Conservation (phyloP, 1,140 invertebrate species). For the Lutraria rhynchaena region DNA sequence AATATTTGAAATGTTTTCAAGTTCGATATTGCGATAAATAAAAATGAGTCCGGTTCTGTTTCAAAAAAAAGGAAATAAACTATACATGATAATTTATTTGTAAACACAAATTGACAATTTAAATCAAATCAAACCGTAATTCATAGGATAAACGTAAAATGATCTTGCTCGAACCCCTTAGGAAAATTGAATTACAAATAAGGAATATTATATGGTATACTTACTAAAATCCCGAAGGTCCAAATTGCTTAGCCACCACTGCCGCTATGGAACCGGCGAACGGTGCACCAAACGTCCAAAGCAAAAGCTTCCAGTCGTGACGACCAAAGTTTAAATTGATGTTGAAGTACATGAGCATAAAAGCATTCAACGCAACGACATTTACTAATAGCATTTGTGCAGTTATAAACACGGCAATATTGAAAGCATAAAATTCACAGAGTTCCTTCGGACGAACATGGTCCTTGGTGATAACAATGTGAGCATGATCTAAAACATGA, state of each 20-base stretch:
- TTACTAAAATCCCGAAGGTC: slow-evolving; percentile 63
- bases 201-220: neutral
- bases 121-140: no score
- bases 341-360: slow-evolving; percentile 58
- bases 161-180: neutral
- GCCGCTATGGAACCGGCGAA: slow-evolving; percentile 44
- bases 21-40: no score
- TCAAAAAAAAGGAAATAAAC: neutral
- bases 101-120: no score
- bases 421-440: slow-evolving; percentile 58
- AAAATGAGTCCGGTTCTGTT: neutral
- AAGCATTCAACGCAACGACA: slow-evolving; percentile 61
- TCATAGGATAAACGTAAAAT: neutral
- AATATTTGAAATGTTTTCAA: no score
- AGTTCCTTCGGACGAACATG: slow-evolving; percentile 51
- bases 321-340: slow-evolving; percentile 55
- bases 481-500: slow-evolving; percentile 54
- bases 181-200: neutral
- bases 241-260: slow-evolving; percentile 29
- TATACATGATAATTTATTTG: no score
- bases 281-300: slow-evolving; percentile 57
- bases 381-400: slow-evolving; percentile 60
- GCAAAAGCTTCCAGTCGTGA: slow-evolving; percentile 54
- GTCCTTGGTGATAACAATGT: slow-evolving; percentile 55
- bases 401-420: slow-evolving; percentile 49